These are phyloP conservation scores for Aphodius sticticus DNA, from an alignment of 2,888 invertebrate genomes.

Conservation along the genomic window DNA sequence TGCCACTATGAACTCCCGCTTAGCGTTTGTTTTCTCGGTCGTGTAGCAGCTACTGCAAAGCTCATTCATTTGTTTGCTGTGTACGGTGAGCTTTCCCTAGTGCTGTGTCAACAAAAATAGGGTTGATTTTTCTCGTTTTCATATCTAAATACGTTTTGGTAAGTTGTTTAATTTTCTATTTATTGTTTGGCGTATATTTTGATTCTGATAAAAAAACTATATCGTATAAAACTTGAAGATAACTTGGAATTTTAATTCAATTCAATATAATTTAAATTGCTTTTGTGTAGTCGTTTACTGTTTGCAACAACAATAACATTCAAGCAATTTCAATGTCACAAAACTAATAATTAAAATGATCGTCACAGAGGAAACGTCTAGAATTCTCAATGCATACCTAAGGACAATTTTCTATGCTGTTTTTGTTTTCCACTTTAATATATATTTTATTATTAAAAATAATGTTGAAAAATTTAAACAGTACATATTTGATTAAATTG, in stretches of 20 bases:
- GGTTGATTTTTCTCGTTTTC: constrained; percentile 18
- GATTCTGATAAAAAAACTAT: too few relatives aligned
- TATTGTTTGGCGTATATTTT: too few relatives aligned
- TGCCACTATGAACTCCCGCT: constrained; percentile 8
- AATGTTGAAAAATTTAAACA: too few relatives aligned
- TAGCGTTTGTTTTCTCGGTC: constrained; percentile 17
- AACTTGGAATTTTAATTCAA: too few relatives aligned
- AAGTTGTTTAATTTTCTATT: background rate
- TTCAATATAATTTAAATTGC: too few relatives aligned
- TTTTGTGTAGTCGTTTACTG: background rate
- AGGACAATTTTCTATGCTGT: background rate
- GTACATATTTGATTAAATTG: too few relatives aligned
- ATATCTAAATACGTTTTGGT: background rate
- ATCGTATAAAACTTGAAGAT: too few relatives aligned
- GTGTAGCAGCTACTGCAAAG: constrained; percentile 25
- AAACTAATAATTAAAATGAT: background rate
- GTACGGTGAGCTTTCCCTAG: constrained; percentile 15
- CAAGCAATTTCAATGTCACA: background rate
- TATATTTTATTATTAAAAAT: too few relatives aligned
- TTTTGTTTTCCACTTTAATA: background rate
- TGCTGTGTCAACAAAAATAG: constrained; percentile 13
- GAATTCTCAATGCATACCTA: background rate
- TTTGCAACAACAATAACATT: background rate
- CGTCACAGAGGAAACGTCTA: background rate
- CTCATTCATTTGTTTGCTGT: constrained; percentile 32